Base-by-base conservation (phyloP, 2,113 vertebrate genomes). In the Oreocharis arfaki region DNA sequence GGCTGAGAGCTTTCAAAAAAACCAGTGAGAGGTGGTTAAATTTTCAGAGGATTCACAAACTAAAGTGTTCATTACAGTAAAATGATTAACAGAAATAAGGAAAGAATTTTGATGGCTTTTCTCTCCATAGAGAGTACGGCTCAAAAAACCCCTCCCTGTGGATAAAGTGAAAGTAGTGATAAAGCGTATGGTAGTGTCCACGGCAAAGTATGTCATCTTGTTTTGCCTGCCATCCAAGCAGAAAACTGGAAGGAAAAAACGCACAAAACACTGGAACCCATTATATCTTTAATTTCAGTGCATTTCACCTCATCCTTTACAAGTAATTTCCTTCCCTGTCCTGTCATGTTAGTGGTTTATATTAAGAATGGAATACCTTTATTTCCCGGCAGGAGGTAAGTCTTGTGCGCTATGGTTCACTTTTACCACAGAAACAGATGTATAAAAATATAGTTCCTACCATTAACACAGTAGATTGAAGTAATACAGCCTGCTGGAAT, bases 91-190 rank as follows among this genome's bases (percentile, higher is more conserved):
- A 94, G 35, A 91, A 79, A 28, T 32, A 82, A n/a, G 7, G 22
- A 78, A 78, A 85, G 1, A 82, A 28, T 49, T 78, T 61, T 0
- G 1, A 44, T 70, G 42, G 28, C 28, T 79, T 85, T 59, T 28
- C 32, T 73, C 12, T 84, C 19, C 30, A 21, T 30, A 77, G 55
- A 39, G 28, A 64, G 11, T 28, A 35, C 3, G 4, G 13, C n/a
- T 76, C 28, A 64, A 69, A 89, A 46, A 35, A 0, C 0, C 1
- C 6, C 23, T 64, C 15, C 10, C 4, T 2, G 3, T 8, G 44
- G 21, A 59, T 70, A 47, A 63, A 70, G 11, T 30, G 13, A 59
- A 87, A 69, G 35, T 16, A 16, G 9, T 19, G 49, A 20, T 56
- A 70, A 61, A 59, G 27, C 39, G 44, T 79, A 70, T 88, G 46